A percentile compares a stretch with the other conserved stretches of the same genome.
Conservation (phyloP, 2,113 vertebrate species). For the Coryphaenoides rupestris region DNA sequence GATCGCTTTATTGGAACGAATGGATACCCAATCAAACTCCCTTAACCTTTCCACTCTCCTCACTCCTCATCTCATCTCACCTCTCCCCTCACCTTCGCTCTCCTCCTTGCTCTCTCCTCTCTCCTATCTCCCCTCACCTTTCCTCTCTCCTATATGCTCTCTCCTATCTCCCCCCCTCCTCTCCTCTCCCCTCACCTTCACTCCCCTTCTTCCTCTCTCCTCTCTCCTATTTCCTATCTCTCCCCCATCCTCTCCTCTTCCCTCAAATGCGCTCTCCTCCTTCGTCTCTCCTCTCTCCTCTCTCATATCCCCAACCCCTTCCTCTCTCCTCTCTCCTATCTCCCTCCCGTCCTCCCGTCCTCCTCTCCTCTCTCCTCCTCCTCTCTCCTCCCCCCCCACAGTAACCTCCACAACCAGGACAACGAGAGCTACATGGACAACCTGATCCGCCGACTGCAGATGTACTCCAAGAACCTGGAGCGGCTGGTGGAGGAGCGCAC, state of each 20-base stretch:
- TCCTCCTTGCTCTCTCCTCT: background rate
- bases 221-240: background rate
- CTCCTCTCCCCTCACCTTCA: no score
- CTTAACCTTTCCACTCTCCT: no score
- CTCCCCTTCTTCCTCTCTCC: background rate
- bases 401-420: constrained; percentile 86
- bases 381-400: constrained; percentile 39
- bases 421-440: constrained; percentile 96
- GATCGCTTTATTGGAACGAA: no score
- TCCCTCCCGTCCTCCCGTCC: background rate
- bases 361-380: background rate
- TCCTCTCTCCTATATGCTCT: background rate
- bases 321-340: background rate
- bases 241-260: no score
- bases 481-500: constrained; percentile 94
- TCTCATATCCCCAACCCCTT: no score
- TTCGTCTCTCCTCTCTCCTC: background rate
- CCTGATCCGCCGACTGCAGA: constrained; percentile 89
- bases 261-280: no score
- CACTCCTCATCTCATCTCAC: no score
- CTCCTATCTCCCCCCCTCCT: background rate
- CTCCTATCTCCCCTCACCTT: no score
- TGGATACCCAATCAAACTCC: no score
- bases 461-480: constrained; percentile 93
- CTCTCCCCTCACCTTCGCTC: background rate